These are phyloP conservation scores for Caenorhabditis afra DNA, from an alignment of 2,888 invertebrate species.

Conservation along the genomic window DNA sequence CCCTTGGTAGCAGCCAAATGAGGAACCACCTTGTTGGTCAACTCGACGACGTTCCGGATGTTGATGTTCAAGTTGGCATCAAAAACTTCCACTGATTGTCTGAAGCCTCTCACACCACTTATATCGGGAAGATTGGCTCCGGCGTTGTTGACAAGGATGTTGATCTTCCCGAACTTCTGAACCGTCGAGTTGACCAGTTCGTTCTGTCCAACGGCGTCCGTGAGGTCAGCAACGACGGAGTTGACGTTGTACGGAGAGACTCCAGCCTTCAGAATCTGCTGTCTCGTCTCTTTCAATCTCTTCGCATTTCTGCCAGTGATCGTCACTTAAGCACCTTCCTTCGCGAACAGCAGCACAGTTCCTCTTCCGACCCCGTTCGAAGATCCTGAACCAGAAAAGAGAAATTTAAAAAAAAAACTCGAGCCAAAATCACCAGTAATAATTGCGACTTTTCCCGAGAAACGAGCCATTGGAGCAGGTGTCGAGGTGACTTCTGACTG, in stretches of 20 bases:
- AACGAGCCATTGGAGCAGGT: too few relatives aligned
- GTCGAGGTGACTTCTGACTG: too few relatives aligned
- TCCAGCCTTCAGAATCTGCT: slow-evolving; percentile 23
- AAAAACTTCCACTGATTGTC: neutral
- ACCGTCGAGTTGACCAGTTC: slow-evolving; percentile 31
- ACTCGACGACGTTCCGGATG: slow-evolving; percentile 29
- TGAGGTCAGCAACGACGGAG: slow-evolving; percentile 30
- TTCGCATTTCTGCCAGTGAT: too few relatives aligned
- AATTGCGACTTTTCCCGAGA: too few relatives aligned
- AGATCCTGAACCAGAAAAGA: too few relatives aligned
- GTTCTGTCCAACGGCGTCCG: slow-evolving; percentile 17
- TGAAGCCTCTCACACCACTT: too few relatives aligned
- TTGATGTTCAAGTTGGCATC: slow-evolving; percentile 10
- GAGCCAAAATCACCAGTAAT: too few relatives aligned
- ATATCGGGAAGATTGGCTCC: slow-evolving; percentile 21
- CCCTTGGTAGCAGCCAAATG: slow-evolving; percentile 51
- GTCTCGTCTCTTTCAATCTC: slow-evolving; percentile 18
- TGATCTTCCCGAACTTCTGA: slow-evolving; percentile 35
- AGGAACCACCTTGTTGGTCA: slow-evolving; percentile 48
- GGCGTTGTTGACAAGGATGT: slow-evolving; percentile 46
- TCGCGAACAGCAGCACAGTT: too few relatives aligned
- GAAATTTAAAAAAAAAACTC: too few relatives aligned
- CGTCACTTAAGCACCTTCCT: too few relatives aligned
- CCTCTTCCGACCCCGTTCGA: too few relatives aligned
- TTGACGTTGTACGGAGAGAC: slow-evolving; percentile 9